Base-by-base conservation (phyloP, 1,140 invertebrate species). In the Calycopis cecrops region DNA sequence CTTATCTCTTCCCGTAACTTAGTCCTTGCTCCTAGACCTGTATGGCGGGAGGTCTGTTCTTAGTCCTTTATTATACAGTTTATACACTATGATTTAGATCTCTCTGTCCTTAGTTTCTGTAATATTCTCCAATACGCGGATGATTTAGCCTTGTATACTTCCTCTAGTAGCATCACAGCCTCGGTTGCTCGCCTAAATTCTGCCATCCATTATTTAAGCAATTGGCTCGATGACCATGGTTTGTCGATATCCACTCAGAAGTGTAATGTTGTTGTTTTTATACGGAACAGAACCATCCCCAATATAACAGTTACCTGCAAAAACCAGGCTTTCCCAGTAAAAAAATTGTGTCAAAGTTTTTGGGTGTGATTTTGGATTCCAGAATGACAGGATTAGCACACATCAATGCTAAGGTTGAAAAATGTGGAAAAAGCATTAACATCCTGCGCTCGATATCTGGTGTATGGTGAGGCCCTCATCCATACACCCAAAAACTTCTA, bases 81-180 rank as follows among this genome's bases (percentile, higher is more conserved):
- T 44, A 14, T 42, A 42, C n/a, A 42, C 38, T 44, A 44, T 44
- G 40, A 44, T 16, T 16, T 44, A 44, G 40, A 44, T 16, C 14
- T 44, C 3, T 44, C 6, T 16, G 40, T 44, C 9, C 11, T 14
- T 37, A 37, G 35, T 8, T 4, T 37, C 35, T 9, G n/a, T n/a
- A n/a, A n/a, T n/a, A n/a, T n/a, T n/a, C n/a, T n/a, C n/a, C n/a
- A n/a, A n/a, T n/a, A n/a, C n/a, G n/a, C n/a, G n/a, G n/a, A n/a
- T n/a, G n/a, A n/a, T n/a, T n/a, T n/a, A n/a, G n/a, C n/a, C n/a
- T n/a, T n/a, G n/a, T n/a, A n/a, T n/a, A n/a, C n/a, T n/a, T n/a
- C n/a, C n/a, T n/a, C n/a, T n/a, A n/a, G 34, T n/a, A n/a, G n/a
- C n/a, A 35, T 35, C 11, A 11, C 35, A 11, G 7, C 7, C 35